These are phyloP conservation scores for Pipistrellus nathusii DNA, from an alignment of 2,797 vertebrate genomes.

Conservation along the genomic window DNA sequence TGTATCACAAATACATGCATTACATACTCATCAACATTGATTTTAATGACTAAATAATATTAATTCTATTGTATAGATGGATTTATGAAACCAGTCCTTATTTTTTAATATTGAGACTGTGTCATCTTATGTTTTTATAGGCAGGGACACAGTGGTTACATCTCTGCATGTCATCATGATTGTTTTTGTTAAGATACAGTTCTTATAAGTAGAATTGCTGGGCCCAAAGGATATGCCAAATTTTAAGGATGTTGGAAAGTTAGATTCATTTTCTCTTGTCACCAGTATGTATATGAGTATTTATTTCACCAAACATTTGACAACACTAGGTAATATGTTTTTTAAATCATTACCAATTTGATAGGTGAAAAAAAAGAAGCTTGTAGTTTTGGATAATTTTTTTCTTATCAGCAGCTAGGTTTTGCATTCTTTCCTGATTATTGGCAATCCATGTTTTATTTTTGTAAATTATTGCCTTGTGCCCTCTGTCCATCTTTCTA, in stretches of 20 bases:
- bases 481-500: not conserved
- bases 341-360: not conserved
- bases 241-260: not conserved
- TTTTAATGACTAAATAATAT: not conserved
- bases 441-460: not conserved
- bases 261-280: not conserved
- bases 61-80: not conserved
- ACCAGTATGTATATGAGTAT: not conserved
- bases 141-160: not conserved
- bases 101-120: not conserved
- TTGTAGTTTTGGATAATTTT: not conserved
- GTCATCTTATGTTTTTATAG: conserved; percentile 8
- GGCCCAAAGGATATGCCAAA: not conserved
- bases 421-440: not conserved
- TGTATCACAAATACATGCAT: not conserved
- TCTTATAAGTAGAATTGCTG: not conserved
- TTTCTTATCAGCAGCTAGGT: not conserved
- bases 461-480: not conserved
- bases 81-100: not conserved
- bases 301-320: not conserved
- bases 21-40: not conserved
- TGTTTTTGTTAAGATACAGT: not conserved
- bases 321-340: not conserved
- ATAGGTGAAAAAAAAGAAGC: not conserved
- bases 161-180: not conserved